Percentiles rank a stretch among this genome's conserved stretches.
These are phyloP conservation scores for Ovis aries DNA, from an alignment of 2,113 vertebrate species.

Conservation along the genomic window ARS-UI_Ramb_v3.0 NC_056056.1:19142501-19143000, in stretches of 20 bases:
- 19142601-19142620: neutral
- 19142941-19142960: neutral
- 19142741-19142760: neutral
- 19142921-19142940: neutral
- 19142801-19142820: neutral
- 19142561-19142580: neutral
- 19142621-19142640: neutral
- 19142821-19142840: neutral
- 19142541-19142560: neutral
- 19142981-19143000: neutral
- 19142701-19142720: neutral
- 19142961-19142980: neutral
- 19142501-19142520: neutral
- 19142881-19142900: neutral
- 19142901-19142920: neutral
- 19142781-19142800: neutral
- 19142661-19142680: neutral
- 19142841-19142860: neutral
- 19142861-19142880: neutral
- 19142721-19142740: neutral
- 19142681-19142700: neutral
- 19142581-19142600: neutral
- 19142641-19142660: neutral
- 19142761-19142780: neutral
- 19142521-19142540: neutral